These are phyloP conservation scores for Nysson spinosus DNA, from an alignment of 2,888 invertebrate genomes.

Conservation along the genomic window DNA sequence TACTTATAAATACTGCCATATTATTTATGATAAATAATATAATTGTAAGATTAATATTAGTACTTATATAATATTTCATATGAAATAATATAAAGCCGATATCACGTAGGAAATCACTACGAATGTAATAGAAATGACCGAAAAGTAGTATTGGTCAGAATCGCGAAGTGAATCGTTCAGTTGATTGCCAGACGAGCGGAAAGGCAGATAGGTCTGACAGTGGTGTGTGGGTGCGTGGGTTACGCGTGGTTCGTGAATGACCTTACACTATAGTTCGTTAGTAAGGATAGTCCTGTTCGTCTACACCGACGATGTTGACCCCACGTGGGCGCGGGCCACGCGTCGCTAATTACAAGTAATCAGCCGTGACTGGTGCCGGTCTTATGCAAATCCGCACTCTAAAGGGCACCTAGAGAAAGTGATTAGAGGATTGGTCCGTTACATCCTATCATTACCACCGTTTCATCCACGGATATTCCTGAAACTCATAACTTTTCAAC, in stretches of 20 bases:
- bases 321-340: constrained; percentile 73
- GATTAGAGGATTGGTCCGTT: constrained; percentile 67
- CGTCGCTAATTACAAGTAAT: constrained; percentile 76
- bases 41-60: too few relatives aligned
- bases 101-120: too few relatives aligned
- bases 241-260: constrained; percentile 44
- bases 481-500: too few relatives aligned
- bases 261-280: constrained; percentile 56
- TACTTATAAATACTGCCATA: too few relatives aligned
- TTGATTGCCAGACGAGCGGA: constrained; percentile 38
- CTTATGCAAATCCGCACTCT: constrained; percentile 70
- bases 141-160: constrained; percentile 13
- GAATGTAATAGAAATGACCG: not conserved
- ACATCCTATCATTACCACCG: constrained; percentile 35
- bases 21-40: too few relatives aligned
- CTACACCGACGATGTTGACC: constrained; percentile 59
- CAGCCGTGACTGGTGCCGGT: constrained; percentile 59
- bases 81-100: too few relatives aligned
- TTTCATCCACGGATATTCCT: too few relatives aligned
- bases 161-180: constrained; percentile 42
- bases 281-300: constrained; percentile 45
- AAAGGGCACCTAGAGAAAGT: constrained; percentile 68
- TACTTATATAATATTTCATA: too few relatives aligned
- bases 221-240: constrained; percentile 43
- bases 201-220: not conserved